Evolutionary conservation across 2,113 vertebrate species (phyloP), one percentile per base, ranked within the genome.

Genomic region (Struthio camelus): DNA sequence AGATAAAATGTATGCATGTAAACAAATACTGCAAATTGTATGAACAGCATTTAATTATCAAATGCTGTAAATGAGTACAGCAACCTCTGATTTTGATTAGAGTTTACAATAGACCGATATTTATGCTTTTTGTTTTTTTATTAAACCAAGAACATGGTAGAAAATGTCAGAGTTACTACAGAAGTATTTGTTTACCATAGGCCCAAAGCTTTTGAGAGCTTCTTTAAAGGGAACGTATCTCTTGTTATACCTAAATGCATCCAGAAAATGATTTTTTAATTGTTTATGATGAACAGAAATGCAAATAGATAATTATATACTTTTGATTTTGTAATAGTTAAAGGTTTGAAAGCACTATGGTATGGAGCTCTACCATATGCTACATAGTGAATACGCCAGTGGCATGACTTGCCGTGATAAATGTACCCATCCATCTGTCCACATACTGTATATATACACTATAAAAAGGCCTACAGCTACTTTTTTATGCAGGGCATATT

Each of bases 41-140:
- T 58, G 44, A 94, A 38, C 18, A 53, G 11, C 23, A 44, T 19
- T 80, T 88, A 5, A 12, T 22, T 80, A 30, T 65, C 27, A 53
- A 59, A 0, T n/a, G 15, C 30, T 79, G 20, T 40, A 22, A 59
- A 66, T 19, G 44, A 15, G 2, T 32, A 20, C 0, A 9, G 30
- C 11, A 86, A 14, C 11, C 13, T 80, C 50, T 66, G 50, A 8
- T 19, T 64, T 20, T 50, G 59, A 46, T 93, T 36, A 30, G 48
- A 71, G 46, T 22, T 28, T 30, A 81, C 72, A 2, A 9, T 17
- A 18, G 25, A 18, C 23, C 78, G 15, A n/a, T 10, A 20, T 20
- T 20, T 54, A 6, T 75, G 27, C 13, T 1, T 77, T 18, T 20
- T 78, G 54, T 76, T 36, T 24, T 14, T 14, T 38, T n/a, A n/a